Base-by-base conservation (phyloP, 1,140 invertebrate species). In the Ooceraea biroi region DNA sequence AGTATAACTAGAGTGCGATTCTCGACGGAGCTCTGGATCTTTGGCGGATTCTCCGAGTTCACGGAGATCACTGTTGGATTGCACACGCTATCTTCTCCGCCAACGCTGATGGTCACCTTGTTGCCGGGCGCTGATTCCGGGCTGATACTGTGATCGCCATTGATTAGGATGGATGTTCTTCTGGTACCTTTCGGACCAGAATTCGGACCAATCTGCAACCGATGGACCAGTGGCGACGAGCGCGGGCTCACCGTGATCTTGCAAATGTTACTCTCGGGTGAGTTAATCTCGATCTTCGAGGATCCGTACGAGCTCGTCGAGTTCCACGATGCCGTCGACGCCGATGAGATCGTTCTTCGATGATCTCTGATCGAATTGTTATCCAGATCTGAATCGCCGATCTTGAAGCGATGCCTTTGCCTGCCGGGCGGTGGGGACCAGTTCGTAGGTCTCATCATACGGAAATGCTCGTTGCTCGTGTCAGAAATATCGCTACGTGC, bases 141-240 rank as follows among this genome's bases (percentile, higher is more conserved):
- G 0, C 96, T 95, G 90, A 96, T 95, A 3, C 95, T 96, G 90
- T 96, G 96, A 86, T 97, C 96, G 5, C 96, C 96, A 88, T 96
- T 97, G 76, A 97, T 97, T 92, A 97, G 93, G 85, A 97, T 97
- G 7, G 97, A 97, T 4, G 97, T 97, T 93, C 96, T 96, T 90
- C 95, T 95, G 76, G 95, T 68, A 91, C 94, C 93, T 91, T 80
- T 84, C n/a, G 46, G 0, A 44, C 48, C 93, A 22, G 76, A 78
- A 30, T 80, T 36, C 91, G 91, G 94, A 22, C 91, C 95, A 58
- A 96, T 95, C 90, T 96, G 95, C 5, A 96, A 89, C 89, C 95
- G 94, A 91, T 96, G 96, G 25, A 96, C 94, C 36, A 95, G 86
- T 19, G 93, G 89, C 19, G 91, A 93, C 41, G 93, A 92, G n/a